phyloP scores from a whole-genome alignment of 2,797 vertebrate genomes.

The Rhodeus uyekii region DNA sequence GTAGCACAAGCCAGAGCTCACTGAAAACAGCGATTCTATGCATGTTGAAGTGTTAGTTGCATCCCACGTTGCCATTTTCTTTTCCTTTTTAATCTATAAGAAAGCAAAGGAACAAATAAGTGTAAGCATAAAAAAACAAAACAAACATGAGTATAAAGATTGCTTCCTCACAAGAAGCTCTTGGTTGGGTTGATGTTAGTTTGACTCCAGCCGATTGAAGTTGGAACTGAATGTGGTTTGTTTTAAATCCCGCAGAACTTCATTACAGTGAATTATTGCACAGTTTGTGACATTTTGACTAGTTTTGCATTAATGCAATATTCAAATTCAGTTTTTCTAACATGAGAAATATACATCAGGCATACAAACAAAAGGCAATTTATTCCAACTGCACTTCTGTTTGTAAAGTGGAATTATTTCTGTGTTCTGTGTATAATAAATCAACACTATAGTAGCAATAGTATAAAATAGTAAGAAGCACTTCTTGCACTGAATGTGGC shows the following conservation, averaged over 20 bases:
- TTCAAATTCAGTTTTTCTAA: conserved; percentile 1
- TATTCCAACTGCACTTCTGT: background rate
- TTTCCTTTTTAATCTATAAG: background rate
- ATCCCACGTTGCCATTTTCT: background rate
- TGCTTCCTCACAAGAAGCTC: background rate
- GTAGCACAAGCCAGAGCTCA: background rate
- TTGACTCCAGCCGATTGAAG: background rate
- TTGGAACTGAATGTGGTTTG: background rate
- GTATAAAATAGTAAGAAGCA: background rate
- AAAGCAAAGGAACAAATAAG: background rate
- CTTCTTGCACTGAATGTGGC: background rate
- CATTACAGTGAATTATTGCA: background rate
- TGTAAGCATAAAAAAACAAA: background rate
- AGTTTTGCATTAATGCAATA: conserved; percentile 19
- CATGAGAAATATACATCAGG: background rate
- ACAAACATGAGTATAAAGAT: no score
- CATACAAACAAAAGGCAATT: background rate
- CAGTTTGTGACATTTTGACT: background rate
- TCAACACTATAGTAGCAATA: background rate
- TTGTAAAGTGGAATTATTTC: background rate
- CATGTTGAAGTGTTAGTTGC: background rate
- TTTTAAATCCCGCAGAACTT: background rate
- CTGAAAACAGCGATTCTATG: background rate
- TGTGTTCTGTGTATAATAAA: background rate
- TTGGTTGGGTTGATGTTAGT: background rate